These are phyloP conservation scores for Heterodera carotae DNA, from an alignment of 1,140 invertebrate genomes.

Conservation along the genomic window DNA sequence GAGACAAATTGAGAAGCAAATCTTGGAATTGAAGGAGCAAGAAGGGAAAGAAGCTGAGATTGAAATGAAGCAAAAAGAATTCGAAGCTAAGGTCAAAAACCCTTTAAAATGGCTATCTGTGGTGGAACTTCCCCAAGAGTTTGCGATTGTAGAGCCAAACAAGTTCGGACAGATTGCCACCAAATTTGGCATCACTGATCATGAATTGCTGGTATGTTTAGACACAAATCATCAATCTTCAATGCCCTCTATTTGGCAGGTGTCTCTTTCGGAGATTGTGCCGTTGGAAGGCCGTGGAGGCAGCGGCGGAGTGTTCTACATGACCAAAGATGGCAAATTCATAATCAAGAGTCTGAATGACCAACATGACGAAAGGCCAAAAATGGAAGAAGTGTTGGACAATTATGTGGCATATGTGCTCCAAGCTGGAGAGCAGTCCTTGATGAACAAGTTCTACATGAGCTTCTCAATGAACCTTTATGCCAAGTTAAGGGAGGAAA, in stretches of 20 bases:
- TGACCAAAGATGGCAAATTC: background rate
- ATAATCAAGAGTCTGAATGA: background rate
- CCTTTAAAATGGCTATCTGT: too few species aligned
- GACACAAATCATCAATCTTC: background rate
- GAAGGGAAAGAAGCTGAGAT: too few species aligned
- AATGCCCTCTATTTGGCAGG: background rate
- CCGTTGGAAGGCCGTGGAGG: background rate
- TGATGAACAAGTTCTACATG: background rate
- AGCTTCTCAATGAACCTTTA: background rate
- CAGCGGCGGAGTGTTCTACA: background rate
- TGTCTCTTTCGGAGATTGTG: background rate
- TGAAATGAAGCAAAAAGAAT: too few species aligned
- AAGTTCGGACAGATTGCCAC: background rate
- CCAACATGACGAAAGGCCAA: background rate
- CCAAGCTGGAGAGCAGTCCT: background rate
- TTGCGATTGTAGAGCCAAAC: background rate
- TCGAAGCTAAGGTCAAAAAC: too few species aligned
- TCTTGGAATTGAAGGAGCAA: too few species aligned
- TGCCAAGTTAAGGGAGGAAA: background rate
- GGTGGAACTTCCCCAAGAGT: background rate
- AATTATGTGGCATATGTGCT: background rate
- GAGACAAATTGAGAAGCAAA: too few species aligned
- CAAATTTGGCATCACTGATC: background rate
- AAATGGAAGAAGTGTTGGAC: background rate
- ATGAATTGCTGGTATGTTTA: background rate